Evolutionary conservation across 2,888 invertebrate genomes (phyloP).

Genomic region (Pachliopta kotzebuea): DNA sequence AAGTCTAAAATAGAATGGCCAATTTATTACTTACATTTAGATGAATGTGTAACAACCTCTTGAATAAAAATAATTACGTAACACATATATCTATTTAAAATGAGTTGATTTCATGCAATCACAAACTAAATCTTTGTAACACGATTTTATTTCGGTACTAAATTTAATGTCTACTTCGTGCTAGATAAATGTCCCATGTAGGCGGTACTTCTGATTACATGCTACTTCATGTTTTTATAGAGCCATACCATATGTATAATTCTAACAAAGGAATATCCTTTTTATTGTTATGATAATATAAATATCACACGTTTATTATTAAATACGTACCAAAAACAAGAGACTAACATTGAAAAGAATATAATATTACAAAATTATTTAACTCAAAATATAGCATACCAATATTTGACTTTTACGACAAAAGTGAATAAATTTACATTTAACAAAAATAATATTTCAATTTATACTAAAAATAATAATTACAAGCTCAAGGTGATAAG

Average conservation of each 20-base stretch:
- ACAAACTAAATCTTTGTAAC: neutral
- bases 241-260: no score
- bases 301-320: neutral
- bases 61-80: neutral
- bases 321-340: neutral
- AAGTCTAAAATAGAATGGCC: neutral
- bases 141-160: neutral
- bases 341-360: neutral
- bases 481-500: slow-evolving; percentile 66
- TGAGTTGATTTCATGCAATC: neutral
- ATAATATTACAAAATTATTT: neutral
- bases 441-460: neutral
- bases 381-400: neutral
- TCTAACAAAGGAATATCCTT: no score
- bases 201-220: no score
- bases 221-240: no score
- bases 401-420: neutral
- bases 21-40: neutral
- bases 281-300: neutral
- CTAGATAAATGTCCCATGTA: neutral
- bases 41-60: neutral
- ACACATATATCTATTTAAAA: neutral
- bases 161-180: neutral
- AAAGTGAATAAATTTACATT: neutral
- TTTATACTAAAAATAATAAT: neutral